Percentiles rank a stretch among this genome's conserved stretches.
Evolutionary conservation across 2,888 invertebrate genomes (phyloP).

Genomic region (Standfussiana lucernea): DNA sequence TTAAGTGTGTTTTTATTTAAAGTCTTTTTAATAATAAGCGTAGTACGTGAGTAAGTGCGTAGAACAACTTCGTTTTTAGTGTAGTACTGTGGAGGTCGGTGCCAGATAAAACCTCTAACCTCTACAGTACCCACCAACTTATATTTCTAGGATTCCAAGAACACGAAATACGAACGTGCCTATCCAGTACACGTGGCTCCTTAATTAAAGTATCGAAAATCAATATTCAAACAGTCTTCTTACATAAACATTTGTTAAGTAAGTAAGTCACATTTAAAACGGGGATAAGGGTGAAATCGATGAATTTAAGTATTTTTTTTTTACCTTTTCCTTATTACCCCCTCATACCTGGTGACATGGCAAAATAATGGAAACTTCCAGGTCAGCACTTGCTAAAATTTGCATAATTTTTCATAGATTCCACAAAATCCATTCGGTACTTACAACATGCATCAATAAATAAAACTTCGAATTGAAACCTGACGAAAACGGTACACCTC

Average conservation of each 20-base stretch:
- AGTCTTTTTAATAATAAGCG: not conserved
- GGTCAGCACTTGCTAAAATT: no score
- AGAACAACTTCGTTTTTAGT: not conserved
- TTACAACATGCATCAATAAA: no score
- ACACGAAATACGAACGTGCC: no score
- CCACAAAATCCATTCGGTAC: no score
- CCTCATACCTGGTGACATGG: no score
- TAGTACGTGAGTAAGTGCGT: not conserved
- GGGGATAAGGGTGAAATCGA: no score
- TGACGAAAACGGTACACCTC: no score
- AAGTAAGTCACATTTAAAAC: not conserved
- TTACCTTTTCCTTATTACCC: no score
- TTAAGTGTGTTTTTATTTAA: not conserved
- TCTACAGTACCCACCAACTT: not conserved
- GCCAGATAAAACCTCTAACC: not conserved
- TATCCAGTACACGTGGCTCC: not conserved
- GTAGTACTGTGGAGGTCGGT: not conserved
- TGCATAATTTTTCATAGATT: no score
- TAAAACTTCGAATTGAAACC: no score
- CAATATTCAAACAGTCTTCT: not conserved
- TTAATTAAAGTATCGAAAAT: constrained; percentile 22
- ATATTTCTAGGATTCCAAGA: not conserved
- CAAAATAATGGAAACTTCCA: not conserved
- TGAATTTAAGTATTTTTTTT: no score
- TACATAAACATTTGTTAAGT: not conserved